Base-by-base conservation (phyloP, 2,113 vertebrate genomes). In the Piaya cayana region DNA sequence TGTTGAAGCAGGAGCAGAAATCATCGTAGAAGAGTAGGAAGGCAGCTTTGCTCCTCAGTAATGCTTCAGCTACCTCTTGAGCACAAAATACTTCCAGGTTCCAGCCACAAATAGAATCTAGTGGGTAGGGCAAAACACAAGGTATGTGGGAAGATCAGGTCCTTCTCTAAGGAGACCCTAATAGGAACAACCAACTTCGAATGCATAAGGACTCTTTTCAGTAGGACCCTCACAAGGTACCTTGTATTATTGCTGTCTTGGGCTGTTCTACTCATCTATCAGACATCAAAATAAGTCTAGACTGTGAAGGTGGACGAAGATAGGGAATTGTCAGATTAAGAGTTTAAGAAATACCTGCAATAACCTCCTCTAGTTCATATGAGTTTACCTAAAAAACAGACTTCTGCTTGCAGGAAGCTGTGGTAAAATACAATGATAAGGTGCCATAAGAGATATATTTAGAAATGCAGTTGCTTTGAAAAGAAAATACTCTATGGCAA, bases 61-160 rank as follows among this genome's bases (percentile, higher is more conserved):
- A 18, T 32, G 13, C 8, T 69, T 77, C 59, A 68, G 64, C 9
- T 65, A 18, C 2, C 5, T 9, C 4, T 77, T 32, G 47, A 34
- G 20, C 15, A 59, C 5, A 58, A 43, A n/a, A 19, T n/a, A 20
- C 2, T 5, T 32, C 42, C 37, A 55, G 21, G 20, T 18, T 3
- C 5, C 9, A 69, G 32, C 3, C 3, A 9, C 0, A 0, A 15
- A 9, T 12, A 67, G 12, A 71, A 55, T 34, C 32, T n/a, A 59
- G 1, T 8, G 4, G 65, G 2, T 5, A 64, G 3, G 65, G 3
- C 7, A 64, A 85, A 80, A 49, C 9, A 18, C 0, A 6, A 52
- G 43, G 4, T 2, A 53, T 6, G 6, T 47, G 12, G 55, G 14
- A 82, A 83, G 25, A 70, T 7, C 5, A 37, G 6, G 5, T n/a